A percentile compares a stretch with the other conserved stretches of the same genome.
phyloP scores from a whole-genome alignment of 2,113 vertebrate genomes.

The Platysteira castanea region DNA sequence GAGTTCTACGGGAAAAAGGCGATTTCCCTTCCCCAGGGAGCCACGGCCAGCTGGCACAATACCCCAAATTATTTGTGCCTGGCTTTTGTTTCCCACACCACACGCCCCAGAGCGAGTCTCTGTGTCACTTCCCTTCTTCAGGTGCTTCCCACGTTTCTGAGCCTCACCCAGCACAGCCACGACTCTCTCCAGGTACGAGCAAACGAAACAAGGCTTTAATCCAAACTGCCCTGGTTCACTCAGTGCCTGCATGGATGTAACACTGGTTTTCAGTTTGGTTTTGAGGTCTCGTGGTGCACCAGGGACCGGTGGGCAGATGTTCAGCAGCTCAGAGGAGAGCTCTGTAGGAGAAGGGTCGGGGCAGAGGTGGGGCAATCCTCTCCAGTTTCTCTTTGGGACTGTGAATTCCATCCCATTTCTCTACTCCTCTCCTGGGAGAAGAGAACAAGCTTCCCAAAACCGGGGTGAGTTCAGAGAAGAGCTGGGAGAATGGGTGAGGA shows the following conservation, averaged over 20 bases:
- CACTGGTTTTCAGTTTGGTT: not conserved
- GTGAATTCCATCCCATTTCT: not conserved
- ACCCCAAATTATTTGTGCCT: not conserved
- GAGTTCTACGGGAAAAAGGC: not conserved
- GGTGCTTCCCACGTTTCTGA: not conserved
- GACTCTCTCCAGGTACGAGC: not conserved
- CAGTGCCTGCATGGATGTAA: not conserved
- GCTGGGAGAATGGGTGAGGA: not conserved
- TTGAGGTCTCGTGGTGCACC: not conserved
- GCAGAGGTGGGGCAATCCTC: not conserved
- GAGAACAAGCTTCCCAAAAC: not conserved
- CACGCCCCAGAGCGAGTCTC: accelerated
- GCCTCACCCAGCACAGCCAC: not conserved
- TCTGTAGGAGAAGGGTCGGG: not conserved
- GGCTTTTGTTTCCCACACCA: not conserved
- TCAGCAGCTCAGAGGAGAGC: not conserved
- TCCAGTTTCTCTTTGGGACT: not conserved
- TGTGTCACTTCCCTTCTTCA: not conserved
- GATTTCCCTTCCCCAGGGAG: not conserved
- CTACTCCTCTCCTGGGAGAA: not conserved
- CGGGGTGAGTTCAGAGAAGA: not conserved
- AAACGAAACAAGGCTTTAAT: not conserved
- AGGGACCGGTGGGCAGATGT: not conserved
- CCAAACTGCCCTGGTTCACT: not conserved
- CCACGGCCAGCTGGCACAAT: not conserved